These are phyloP conservation scores for Pammene fasciana DNA, from an alignment of 2,888 invertebrate species.

Conservation along the genomic window DNA sequence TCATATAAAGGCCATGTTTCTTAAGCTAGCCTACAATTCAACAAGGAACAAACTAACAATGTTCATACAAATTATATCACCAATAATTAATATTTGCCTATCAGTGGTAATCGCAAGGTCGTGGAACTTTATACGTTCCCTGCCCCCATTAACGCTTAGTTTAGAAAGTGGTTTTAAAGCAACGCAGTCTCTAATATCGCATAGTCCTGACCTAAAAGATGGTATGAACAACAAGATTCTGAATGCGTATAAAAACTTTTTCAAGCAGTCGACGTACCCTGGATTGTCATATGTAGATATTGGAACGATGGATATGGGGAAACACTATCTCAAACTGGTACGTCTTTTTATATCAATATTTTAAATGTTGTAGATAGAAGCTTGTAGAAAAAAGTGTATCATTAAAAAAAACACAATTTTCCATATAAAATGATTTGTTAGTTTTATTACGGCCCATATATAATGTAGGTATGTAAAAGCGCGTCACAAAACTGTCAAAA, in stretches of 20 bases:
- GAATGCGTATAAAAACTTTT: slow-evolving; percentile 67
- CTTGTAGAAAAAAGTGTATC: too few species aligned
- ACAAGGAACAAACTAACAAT: slow-evolving; percentile 71
- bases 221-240: slow-evolving; percentile 59
- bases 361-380: not conserved
- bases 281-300: slow-evolving; percentile 65
- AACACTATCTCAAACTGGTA: slow-evolving; percentile 77
- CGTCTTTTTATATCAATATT: slow-evolving; percentile 43
- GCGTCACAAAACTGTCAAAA: too few species aligned
- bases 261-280: slow-evolving; percentile 58
- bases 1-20: slow-evolving; percentile 77
- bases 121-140: slow-evolving; percentile 77
- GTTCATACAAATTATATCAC: slow-evolving; percentile 73
- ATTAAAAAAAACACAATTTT: too few species aligned
- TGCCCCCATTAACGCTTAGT: slow-evolving; percentile 84
- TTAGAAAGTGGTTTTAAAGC: slow-evolving; percentile 71
- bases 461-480: too few species aligned
- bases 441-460: too few species aligned
- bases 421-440: too few species aligned
- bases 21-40: slow-evolving; percentile 70
- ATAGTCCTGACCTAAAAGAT: slow-evolving; percentile 55
- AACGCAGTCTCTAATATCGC: slow-evolving; percentile 69
- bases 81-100: slow-evolving; percentile 73
- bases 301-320: slow-evolving; percentile 63
- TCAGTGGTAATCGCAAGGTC: slow-evolving; percentile 74